Percentiles rank a stretch among this genome's conserved stretches.
These are phyloP conservation scores for Tachycineta bicolor DNA, from an alignment of 2,113 vertebrate genomes.

Conservation along the genomic window DNA sequence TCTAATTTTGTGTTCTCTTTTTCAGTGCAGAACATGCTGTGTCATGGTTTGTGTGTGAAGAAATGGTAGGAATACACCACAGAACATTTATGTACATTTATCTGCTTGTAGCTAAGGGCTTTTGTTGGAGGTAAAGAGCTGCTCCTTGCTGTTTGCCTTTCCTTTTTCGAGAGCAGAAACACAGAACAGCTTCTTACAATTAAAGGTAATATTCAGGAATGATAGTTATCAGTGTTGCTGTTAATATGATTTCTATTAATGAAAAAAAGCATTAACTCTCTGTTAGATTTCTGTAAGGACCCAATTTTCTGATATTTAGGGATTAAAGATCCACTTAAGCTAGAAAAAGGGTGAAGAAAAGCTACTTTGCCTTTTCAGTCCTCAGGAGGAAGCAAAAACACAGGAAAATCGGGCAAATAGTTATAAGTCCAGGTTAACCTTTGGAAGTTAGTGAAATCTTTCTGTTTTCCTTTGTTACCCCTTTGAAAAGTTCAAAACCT, in stretches of 20 bases:
- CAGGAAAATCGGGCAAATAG: neutral
- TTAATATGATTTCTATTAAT: neutral
- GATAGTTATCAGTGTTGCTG: neutral
- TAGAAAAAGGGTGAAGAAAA: neutral
- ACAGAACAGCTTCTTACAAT: neutral
- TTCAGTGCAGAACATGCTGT: neutral
- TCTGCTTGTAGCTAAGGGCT: neutral
- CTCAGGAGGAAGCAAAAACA: neutral
- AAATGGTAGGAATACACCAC: neutral
- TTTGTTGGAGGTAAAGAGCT: neutral
- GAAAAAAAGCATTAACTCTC: neutral
- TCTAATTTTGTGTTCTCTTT: neutral
- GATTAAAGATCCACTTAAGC: neutral
- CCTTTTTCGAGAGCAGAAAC: neutral
- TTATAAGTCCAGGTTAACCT: neutral
- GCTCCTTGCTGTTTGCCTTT: neutral
- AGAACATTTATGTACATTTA: neutral
- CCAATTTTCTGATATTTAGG: neutral
- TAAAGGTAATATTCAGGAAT: neutral
- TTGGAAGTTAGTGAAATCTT: neutral
- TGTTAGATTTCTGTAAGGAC: neutral
- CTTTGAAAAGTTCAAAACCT: neutral
- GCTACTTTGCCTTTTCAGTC: neutral
- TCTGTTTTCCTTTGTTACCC: neutral
- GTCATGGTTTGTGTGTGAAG: neutral